Percentiles rank a stretch among this genome's conserved stretches.
These are phyloP conservation scores for Paradisaea rubra DNA, from an alignment of 2,113 vertebrate genomes.

Conservation along the genomic window DNA sequence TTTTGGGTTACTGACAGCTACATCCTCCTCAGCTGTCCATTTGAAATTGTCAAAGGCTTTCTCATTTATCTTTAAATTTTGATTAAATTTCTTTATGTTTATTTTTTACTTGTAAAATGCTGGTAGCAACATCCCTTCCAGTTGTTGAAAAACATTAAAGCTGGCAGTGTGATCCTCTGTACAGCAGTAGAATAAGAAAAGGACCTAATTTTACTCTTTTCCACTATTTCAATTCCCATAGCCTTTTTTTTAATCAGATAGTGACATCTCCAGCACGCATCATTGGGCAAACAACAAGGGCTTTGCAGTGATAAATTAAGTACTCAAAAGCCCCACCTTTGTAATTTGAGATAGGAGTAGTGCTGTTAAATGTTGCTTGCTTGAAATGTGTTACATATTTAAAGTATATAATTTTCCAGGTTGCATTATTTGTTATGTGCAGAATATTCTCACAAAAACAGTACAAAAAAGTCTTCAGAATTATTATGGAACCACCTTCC, in stretches of 20 bases:
- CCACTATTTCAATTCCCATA: background rate
- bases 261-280: background rate
- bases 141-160: background rate
- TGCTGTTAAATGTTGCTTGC: background rate
- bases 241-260: background rate
- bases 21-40: background rate
- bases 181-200: background rate
- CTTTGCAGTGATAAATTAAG: background rate
- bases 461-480: background rate
- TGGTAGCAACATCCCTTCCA: background rate
- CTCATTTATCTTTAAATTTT: background rate
- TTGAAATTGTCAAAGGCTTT: background rate
- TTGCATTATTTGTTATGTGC: background rate
- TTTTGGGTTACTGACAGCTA: background rate
- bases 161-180: background rate
- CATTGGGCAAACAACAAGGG: background rate
- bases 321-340: background rate
- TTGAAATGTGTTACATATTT: background rate
- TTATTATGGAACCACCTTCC: background rate
- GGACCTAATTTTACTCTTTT: background rate
- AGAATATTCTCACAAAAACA: background rate
- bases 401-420: background rate
- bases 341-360: background rate
- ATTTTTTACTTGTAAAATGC: background rate
- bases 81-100: background rate